Evolutionary conservation across 2,888 invertebrate species (phyloP).

Genomic region (Dynastes tityus): DNA sequence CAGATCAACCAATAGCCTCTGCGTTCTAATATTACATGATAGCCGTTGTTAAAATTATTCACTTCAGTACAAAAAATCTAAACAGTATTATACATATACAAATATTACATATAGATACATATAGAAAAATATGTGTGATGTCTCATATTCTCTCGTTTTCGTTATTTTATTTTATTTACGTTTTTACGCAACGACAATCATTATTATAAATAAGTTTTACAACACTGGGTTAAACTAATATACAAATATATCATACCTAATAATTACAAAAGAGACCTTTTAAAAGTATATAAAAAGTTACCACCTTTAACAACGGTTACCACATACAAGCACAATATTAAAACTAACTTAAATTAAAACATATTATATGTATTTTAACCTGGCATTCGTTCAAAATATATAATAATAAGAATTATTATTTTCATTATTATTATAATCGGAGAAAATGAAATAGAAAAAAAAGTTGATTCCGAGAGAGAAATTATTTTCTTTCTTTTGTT

Average conservation of each 20-base stretch:
- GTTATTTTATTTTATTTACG: constrained; percentile 42
- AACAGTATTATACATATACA: constrained; percentile 56
- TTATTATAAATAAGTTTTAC: constrained; percentile 62
- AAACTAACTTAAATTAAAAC: constrained; percentile 66
- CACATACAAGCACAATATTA: constrained; percentile 61
- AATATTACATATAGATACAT: constrained; percentile 60
- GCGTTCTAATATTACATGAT: constrained; percentile 59
- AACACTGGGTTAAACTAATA: constrained; percentile 63
- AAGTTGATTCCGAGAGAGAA: constrained; percentile 37
- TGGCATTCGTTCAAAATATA: constrained; percentile 63
- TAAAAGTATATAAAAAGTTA: constrained; percentile 53
- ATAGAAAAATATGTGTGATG: constrained; percentile 51
- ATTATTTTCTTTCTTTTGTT: constrained; percentile 31
- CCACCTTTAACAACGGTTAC: constrained; percentile 64
- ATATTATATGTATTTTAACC: constrained; percentile 60
- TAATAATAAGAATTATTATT: constrained; percentile 27
- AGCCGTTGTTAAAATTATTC: constrained; percentile 64
- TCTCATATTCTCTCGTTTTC: constrained; percentile 8
- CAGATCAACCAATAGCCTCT: constrained; percentile 61
- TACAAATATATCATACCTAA: constrained; percentile 43
- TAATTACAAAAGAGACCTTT: constrained; percentile 58
- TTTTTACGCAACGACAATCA: constrained; percentile 47
- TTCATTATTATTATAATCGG: background rate
- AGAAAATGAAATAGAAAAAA: constrained; percentile 45
- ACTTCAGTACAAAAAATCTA: constrained; percentile 48